These are phyloP conservation scores for Simalia tracyae DNA, from an alignment of 2,797 vertebrate genomes.

Conservation along the genomic window DNA sequence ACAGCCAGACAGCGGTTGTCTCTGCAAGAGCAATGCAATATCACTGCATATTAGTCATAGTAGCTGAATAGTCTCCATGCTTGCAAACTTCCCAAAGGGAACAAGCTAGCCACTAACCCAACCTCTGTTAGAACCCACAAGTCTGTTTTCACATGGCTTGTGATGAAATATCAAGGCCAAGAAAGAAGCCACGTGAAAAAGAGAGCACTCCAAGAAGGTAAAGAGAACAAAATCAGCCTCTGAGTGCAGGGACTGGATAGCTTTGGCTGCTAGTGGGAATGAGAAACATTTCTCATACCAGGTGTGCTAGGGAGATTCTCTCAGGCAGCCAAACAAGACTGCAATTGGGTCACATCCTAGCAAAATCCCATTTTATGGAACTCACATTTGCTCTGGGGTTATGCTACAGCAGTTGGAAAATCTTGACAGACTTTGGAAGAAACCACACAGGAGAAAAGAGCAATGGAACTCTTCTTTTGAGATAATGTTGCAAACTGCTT, in stretches of 20 bases:
- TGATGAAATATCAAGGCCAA: conserved; percentile 42
- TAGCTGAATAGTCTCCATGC: neutral
- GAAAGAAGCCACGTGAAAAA: conserved; percentile 39
- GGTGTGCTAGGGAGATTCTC: conserved; percentile 52
- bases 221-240: conserved; percentile 43
- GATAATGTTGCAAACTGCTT: conserved; percentile 13
- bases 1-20: neutral
- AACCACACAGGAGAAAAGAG: conserved; percentile 6
- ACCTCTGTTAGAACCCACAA: neutral
- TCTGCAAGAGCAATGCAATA: neutral
- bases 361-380: conserved; percentile 36
- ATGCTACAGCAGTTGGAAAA: conserved; percentile 5
- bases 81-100: neutral
- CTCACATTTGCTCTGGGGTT: conserved; percentile 8
- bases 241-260: conserved; percentile 45
- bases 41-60: neutral
- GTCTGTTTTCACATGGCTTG: neutral
- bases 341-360: conserved; percentile 30
- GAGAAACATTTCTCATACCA: conserved; percentile 50
- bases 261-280: conserved; percentile 33
- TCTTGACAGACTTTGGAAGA: neutral
- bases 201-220: conserved; percentile 49
- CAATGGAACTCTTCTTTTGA: conserved; percentile 34
- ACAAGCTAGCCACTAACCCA: neutral
- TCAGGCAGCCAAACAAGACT: conserved; percentile 16